phyloP scores from a whole-genome alignment of 2,888 invertebrate species.

The Ptilodon capucinus region DNA sequence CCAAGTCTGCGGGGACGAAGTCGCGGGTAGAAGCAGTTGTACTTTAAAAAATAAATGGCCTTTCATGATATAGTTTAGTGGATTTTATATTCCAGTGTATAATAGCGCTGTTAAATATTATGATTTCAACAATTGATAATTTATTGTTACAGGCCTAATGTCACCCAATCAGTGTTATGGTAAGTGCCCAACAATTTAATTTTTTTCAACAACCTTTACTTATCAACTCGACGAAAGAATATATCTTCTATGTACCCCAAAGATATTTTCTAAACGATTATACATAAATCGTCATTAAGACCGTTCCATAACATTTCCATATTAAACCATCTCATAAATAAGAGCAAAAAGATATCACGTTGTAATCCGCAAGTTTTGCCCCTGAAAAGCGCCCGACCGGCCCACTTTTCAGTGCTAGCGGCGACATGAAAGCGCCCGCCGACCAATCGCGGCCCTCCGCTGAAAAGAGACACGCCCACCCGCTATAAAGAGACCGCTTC shows the following conservation, averaged over 20 bases:
- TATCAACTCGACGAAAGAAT: neutral
- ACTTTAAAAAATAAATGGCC: too few species aligned
- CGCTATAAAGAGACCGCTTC: conserved; percentile 69
- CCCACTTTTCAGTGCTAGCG: conserved; percentile 66
- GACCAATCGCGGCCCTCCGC: conserved; percentile 62
- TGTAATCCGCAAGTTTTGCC: conserved; percentile 40
- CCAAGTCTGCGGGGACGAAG: too few species aligned
- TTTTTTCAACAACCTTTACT: neutral
- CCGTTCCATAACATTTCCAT: conserved; percentile 16
- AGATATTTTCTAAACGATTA: neutral
- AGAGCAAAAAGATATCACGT: conserved; percentile 30
- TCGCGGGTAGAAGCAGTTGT: too few species aligned
- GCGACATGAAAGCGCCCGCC: conserved; percentile 48
- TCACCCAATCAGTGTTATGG: too few species aligned
- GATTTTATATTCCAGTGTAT: too few species aligned
- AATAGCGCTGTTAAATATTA: too few species aligned
- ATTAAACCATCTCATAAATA: conserved; percentile 41
- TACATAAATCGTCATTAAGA: conserved; percentile 18
- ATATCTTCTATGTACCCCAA: neutral
- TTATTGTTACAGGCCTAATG: too few species aligned
- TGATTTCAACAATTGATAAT: too few species aligned
- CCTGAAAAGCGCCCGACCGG: conserved; percentile 66
- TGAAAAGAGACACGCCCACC: conserved; percentile 78
- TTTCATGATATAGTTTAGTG: too few species aligned
- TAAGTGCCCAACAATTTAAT: too few species aligned